phyloP scores from a whole-genome alignment of 2,113 vertebrate genomes.

The Triplophysa siluroides region DNA sequence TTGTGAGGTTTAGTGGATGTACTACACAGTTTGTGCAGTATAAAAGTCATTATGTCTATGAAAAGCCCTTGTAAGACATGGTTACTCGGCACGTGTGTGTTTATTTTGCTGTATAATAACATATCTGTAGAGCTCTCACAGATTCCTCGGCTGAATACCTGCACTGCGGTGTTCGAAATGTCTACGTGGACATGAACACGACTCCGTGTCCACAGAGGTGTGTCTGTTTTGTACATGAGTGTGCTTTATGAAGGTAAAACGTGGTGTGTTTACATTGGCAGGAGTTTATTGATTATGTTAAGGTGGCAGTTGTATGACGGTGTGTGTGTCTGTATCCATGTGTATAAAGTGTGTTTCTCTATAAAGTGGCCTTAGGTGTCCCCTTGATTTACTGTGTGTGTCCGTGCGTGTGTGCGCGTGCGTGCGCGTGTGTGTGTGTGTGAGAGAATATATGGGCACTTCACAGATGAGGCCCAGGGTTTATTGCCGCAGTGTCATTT shows the following conservation, averaged over 20 bases:
- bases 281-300: background rate
- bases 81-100: background rate
- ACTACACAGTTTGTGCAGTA: too few relatives aligned
- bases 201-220: conserved; percentile 2
- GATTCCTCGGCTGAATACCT: background rate
- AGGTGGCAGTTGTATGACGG: background rate
- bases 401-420: background rate
- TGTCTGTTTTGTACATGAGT: background rate
- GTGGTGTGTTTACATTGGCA: background rate
- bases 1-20: too few relatives aligned
- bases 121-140: background rate
- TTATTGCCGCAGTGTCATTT: conserved; percentile 30
- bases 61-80: too few relatives aligned
- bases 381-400: conserved; percentile 10
- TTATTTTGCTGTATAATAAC: background rate
- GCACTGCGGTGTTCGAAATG: background rate
- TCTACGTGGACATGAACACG: conserved; percentile 11
- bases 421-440: conserved; percentile 3
- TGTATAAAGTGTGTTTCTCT: conserved; percentile 4
- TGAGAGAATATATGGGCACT: conserved; percentile 28
- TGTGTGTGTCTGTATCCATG: conserved; percentile 7
- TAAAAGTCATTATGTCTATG: too few relatives aligned
- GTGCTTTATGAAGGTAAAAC: background rate
- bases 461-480: conserved; percentile 17
- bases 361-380: conserved; percentile 23